Percentiles rank a stretch among this genome's conserved stretches.
These are phyloP conservation scores for Drosophila siamana DNA, from an alignment of 2,888 invertebrate species.

Conservation along the genomic window DNA sequence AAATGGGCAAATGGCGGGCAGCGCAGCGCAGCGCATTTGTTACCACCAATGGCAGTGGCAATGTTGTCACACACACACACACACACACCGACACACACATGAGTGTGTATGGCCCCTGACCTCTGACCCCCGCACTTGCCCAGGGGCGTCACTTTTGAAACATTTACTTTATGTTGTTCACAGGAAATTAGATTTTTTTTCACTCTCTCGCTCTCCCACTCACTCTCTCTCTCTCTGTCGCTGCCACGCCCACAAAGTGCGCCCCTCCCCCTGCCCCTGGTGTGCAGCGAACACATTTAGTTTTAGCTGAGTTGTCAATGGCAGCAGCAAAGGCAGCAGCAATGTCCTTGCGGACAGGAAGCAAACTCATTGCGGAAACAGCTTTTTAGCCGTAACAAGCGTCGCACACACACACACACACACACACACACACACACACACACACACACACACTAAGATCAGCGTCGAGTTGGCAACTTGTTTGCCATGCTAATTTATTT, in stretches of 20 bases:
- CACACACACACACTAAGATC: constrained; percentile 18
- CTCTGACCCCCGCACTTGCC: constrained; percentile 16
- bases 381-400: constrained; percentile 79
- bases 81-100: constrained; percentile 8
- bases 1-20: constrained; percentile 75
- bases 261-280: constrained; percentile 30
- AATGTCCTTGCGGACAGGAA: constrained; percentile 77
- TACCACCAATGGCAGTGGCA: too few species aligned
- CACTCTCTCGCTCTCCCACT: constrained; percentile 24
- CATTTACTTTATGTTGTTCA: constrained; percentile 81
- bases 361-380: constrained; percentile 81
- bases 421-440: constrained; percentile 15
- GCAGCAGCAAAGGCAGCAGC: constrained; percentile 61
- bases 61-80: constrained; percentile 39
- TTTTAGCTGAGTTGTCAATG: constrained; percentile 77
- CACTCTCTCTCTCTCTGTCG: constrained; percentile 44
- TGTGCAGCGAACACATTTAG: constrained; percentile 70
- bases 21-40: constrained; percentile 69
- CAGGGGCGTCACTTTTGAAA: constrained; percentile 76
- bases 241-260: constrained; percentile 13
- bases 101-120: constrained; percentile 20
- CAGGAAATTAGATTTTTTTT: constrained; percentile 81
- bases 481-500: constrained; percentile 82
- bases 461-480: constrained; percentile 60
- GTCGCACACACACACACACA: constrained; percentile 43